These are phyloP conservation scores for Diloba caeruleocephala DNA, from an alignment of 2,888 invertebrate genomes.

Conservation along the genomic window DNA sequence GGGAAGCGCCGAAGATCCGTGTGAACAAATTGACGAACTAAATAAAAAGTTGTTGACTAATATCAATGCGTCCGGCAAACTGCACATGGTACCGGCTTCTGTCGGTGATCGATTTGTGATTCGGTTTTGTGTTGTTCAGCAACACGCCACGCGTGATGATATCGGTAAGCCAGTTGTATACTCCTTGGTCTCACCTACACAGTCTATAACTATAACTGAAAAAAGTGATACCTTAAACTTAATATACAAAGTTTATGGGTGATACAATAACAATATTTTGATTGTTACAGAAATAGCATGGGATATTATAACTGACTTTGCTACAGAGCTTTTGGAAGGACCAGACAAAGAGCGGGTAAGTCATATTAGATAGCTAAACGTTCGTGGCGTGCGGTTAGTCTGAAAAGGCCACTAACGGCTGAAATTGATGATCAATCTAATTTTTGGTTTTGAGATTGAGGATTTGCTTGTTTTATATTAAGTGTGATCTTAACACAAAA, in stretches of 20 bases:
- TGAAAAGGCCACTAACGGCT: too few species aligned
- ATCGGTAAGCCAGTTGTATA: slow-evolving; percentile 87
- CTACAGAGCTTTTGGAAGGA: slow-evolving; percentile 94
- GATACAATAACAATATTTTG: not conserved
- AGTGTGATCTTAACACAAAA: too few species aligned
- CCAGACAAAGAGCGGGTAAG: slow-evolving; percentile 90
- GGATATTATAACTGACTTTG: slow-evolving; percentile 94
- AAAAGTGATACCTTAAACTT: too few species aligned
- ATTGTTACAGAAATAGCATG: slow-evolving; percentile 92
- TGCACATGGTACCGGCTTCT: slow-evolving; percentile 99
- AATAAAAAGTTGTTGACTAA: slow-evolving; percentile 97
- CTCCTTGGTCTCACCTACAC: too few species aligned
- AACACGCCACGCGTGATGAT: slow-evolving; percentile 95
- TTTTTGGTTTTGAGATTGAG: too few species aligned
- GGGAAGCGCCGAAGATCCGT: slow-evolving; percentile 86
- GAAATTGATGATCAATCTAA: too few species aligned
- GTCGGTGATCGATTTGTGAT: slow-evolving; percentile 97
- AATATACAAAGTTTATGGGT: too few species aligned
- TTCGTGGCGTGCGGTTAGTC: too few species aligned
- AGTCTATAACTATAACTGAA: too few species aligned
- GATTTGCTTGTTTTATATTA: too few species aligned
- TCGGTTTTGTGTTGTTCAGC: slow-evolving; percentile 97
- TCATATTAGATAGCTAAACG: slow-evolving; percentile 9
- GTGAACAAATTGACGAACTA: slow-evolving; percentile 88
- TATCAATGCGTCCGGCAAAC: slow-evolving; percentile 97